These are phyloP conservation scores for Aporophyla nigra DNA, from an alignment of 2,888 invertebrate species.

Conservation along the genomic window DNA sequence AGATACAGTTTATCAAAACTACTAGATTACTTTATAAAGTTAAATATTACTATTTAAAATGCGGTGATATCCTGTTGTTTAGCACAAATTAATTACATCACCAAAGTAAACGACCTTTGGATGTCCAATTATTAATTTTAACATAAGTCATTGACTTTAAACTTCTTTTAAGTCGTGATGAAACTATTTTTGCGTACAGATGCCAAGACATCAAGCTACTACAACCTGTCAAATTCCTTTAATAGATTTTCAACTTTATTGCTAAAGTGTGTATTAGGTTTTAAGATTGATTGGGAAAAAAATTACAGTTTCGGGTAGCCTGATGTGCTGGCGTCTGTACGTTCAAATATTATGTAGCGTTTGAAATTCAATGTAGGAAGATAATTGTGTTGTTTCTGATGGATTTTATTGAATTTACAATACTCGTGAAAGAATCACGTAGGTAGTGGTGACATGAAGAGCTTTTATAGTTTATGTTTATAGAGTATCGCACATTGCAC, in stretches of 20 bases:
- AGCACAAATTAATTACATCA: conserved; percentile 40
- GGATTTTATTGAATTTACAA: conserved; percentile 6
- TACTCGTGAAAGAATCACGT: conserved; percentile 11
- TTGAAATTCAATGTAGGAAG: conserved; percentile 9
- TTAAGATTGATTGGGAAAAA: no score
- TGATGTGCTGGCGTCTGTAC: no score
- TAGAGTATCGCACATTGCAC: conserved; percentile 1
- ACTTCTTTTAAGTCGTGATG: conserved; percentile 30
- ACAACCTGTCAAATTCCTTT: no score
- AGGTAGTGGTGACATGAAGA: conserved; percentile 8
- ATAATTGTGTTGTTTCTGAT: neutral
- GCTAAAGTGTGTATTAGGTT: no score
- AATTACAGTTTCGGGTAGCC: no score
- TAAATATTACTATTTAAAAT: neutral
- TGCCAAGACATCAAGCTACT: no score
- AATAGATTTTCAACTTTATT: no score
- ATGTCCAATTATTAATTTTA: conserved; percentile 50
- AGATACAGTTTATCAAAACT: neutral
- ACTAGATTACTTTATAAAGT: neutral
- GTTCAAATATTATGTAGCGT: conserved; percentile 9
- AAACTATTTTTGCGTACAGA: conserved; percentile 42
- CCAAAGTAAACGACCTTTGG: conserved; percentile 40
- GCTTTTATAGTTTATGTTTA: conserved; percentile 30
- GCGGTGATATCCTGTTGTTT: conserved; percentile 26
- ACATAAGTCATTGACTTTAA: conserved; percentile 59